phyloP scores from a whole-genome alignment of 2,888 invertebrate species.

The Leistus spinibarbis region DNA sequence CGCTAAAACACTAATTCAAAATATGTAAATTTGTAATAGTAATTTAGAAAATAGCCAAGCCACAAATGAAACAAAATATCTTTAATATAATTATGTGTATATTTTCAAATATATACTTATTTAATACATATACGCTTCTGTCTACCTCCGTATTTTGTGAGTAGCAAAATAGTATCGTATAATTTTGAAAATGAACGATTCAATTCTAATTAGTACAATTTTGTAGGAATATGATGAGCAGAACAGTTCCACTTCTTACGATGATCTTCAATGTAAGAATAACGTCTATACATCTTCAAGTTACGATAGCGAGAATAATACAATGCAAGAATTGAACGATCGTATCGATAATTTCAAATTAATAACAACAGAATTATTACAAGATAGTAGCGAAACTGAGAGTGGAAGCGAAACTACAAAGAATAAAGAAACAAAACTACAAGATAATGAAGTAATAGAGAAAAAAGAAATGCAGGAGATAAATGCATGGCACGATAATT shows the following conservation, averaged over 20 bases:
- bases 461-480: conserved; percentile 52
- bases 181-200: not conserved
- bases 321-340: not conserved
- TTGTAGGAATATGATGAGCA: not conserved
- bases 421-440: conserved; percentile 3
- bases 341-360: not conserved
- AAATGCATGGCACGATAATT: conserved; percentile 58
- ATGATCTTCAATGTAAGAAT: too few species aligned
- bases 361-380: not conserved
- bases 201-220: not conserved
- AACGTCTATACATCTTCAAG: not conserved
- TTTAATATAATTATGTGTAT: too few species aligned
- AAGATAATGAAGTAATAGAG: conserved; percentile 14
- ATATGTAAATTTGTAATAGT: too few species aligned
- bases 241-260: not conserved
- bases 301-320: not conserved
- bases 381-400: not conserved
- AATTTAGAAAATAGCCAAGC: too few species aligned
- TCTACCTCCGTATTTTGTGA: too few species aligned
- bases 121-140: too few species aligned
- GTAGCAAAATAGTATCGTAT: too few species aligned
- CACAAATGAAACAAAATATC: too few species aligned
- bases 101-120: too few species aligned
- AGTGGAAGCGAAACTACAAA: conserved; percentile 2
- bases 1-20: too few species aligned